A percentile compares a stretch with the other conserved stretches of the same genome.
Evolutionary conservation across 2,113 vertebrate genomes (phyloP).

Genomic region (Cromileptes altivelis): DNA sequence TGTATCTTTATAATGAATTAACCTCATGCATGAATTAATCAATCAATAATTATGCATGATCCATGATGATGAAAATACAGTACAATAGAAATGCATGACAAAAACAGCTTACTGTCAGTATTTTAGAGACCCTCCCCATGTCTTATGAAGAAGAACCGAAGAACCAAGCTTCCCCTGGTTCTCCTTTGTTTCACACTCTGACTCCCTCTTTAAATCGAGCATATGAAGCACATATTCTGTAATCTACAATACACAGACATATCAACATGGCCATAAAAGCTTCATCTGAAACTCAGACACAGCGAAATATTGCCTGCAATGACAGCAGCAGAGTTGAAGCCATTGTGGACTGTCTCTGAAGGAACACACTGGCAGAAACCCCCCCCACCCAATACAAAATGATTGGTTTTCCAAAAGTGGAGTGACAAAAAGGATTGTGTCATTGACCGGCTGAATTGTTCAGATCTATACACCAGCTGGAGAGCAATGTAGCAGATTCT

Average conservation of each 20-base stretch:
- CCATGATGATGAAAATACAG: too few species aligned
- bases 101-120: too few species aligned
- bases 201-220: neutral
- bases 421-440: constrained; percentile 14
- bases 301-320: neutral
- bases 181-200: too few species aligned
- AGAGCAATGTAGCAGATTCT: constrained; percentile 27
- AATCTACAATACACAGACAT: neutral
- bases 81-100: too few species aligned
- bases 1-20: too few species aligned
- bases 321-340: neutral
- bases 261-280: constrained; percentile 5
- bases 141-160: too few species aligned
- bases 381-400: neutral
- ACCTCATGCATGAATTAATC: too few species aligned
- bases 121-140: too few species aligned
- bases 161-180: too few species aligned
- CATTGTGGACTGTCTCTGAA: neutral
- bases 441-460: constrained; percentile 31
- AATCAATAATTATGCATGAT: too few species aligned
- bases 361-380: neutral
- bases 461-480: constrained; percentile 13
- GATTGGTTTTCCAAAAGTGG: neutral
- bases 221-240: neutral
- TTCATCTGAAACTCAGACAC: constrained; percentile 4